Conservation (phyloP, 2,113 vertebrate species). For the Oophaga pumilio region DNA sequence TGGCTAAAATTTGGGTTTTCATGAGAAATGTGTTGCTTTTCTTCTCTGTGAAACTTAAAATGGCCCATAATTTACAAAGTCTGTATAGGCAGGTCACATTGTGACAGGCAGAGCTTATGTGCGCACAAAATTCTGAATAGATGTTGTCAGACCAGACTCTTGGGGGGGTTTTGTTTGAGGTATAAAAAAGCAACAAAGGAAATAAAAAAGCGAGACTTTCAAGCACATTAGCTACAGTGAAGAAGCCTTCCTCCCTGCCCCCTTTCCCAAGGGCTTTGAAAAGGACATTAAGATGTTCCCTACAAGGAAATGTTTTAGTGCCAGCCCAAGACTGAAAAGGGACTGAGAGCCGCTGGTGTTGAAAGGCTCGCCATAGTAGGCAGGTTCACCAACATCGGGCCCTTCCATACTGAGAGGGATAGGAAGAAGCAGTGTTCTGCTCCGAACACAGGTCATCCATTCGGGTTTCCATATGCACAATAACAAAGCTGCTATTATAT, state of each 20-base stretch:
- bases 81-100: conserved; percentile 53
- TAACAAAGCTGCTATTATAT: conserved; percentile 70
- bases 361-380: conserved; percentile 16
- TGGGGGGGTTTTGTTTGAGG: conserved; percentile 44
- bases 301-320: conserved; percentile 57
- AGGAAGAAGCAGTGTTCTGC: conserved; percentile 58
- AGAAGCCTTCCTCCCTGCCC: conserved; percentile 53
- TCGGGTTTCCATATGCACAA: conserved; percentile 66
- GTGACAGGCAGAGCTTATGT: conserved; percentile 50
- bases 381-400: conserved; percentile 40
- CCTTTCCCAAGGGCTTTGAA: conserved; percentile 56
- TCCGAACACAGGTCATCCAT: conserved; percentile 32
- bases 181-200: conserved; percentile 54
- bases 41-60: conserved; percentile 36
- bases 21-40: conserved; percentile 29
- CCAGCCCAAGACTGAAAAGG: conserved; percentile 47
- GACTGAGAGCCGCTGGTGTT: conserved; percentile 29
- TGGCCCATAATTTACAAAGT: conserved; percentile 49
- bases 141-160: conserved; percentile 54
- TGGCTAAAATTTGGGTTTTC: conserved; percentile 7
- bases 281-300: conserved; percentile 60
- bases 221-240: conserved; percentile 59
- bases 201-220: conserved; percentile 54
- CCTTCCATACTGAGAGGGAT: conserved; percentile 43
- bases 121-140: conserved; percentile 51